Evolutionary conservation across 2,113 vertebrate genomes (phyloP), one percentile per base, ranked within the genome.

Genomic region (Sinocyclocheilus anophthalmus): DNA sequence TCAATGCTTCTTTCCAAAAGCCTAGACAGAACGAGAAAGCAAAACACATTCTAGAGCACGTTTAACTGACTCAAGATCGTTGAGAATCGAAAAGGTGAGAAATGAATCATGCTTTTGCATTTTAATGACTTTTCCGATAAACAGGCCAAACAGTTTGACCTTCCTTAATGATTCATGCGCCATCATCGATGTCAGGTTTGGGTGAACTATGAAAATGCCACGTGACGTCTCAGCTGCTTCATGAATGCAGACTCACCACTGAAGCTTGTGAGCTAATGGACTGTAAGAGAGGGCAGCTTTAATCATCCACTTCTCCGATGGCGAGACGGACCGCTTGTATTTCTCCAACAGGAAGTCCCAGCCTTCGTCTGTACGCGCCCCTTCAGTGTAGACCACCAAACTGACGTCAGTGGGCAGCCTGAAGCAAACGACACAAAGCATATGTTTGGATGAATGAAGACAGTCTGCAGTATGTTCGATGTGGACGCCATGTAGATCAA

Each of bases 321-420:
- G 93, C 63, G 96, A 96, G 39, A 94, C 24, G 0, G 94, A 95
- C 0, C 87, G 88, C 39, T 92, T 90, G 90, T 97, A 97, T 86
- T 95, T 96, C 87, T 94, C 93, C 72, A 96, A 96, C 26, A 98
- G 93, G 90, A 97, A 97, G 87, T 98, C 95, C 97, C 96, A 97
- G 9, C 96, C 97, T 57, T 95, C 94, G 0, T 91, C 81, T 3
- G 92, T 94, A 57, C 95, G 96, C 22, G 95, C 96, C 7, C 96
- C 97, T 4, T 96, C 92, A 3, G 93, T 76, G 84, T 95, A 98
- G 88, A 97, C 95, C 0, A 96, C 96, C 86, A 94, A 39, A 24
- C 94, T 96, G 90, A 97, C 77, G 12, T 98, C 97, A 0, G 84
- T 91, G 13, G 97, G 96, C 82, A 97, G 93, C 30, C 97, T 99